Conservation (phyloP, 2,797 vertebrate species). For the Labroides dimidiatus region DNA sequence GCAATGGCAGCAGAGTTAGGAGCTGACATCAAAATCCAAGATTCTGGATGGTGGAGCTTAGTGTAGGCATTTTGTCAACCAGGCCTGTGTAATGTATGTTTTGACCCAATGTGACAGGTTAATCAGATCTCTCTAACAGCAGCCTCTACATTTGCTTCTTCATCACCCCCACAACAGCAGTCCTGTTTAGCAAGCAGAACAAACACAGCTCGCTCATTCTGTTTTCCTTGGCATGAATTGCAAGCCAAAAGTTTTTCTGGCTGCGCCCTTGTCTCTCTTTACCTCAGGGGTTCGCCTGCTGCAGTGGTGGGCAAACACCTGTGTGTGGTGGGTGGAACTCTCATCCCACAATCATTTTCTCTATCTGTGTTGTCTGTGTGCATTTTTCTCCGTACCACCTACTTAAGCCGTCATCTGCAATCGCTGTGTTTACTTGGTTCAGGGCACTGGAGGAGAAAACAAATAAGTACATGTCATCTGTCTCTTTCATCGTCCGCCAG, state of each 20-base stretch:
- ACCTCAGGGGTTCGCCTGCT: slow-evolving; percentile 61
- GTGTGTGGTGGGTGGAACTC: slow-evolving; percentile 56
- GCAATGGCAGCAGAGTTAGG: slow-evolving; percentile 3
- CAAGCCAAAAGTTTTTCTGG: slow-evolving; percentile 64
- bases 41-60: slow-evolving; percentile 26
- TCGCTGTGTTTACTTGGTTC: slow-evolving; percentile 72
- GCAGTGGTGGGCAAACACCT: slow-evolving; percentile 77
- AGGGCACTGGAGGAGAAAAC: slow-evolving; percentile 70
- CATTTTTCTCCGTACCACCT: slow-evolving; percentile 46
- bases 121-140: slow-evolving; percentile 61
- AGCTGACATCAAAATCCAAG: slow-evolving; percentile 23
- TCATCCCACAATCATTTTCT: slow-evolving; percentile 38
- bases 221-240: slow-evolving; percentile 71
- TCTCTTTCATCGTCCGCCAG: slow-evolving; percentile 80
- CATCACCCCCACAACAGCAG: slow-evolving; percentile 41
- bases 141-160: slow-evolving; percentile 43
- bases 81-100: slow-evolving; percentile 50
- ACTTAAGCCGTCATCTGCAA: slow-evolving; percentile 52
- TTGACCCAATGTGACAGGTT: slow-evolving; percentile 63
- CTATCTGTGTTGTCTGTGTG: slow-evolving; percentile 34
- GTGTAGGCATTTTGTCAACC: slow-evolving; percentile 52
- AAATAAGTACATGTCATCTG: slow-evolving; percentile 79
- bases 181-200: slow-evolving; percentile 46
- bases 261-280: slow-evolving; percentile 67
- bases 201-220: slow-evolving; percentile 48